Base-by-base conservation (phyloP, 2,797 vertebrate species). In the Garrulus glandarius region DNA sequence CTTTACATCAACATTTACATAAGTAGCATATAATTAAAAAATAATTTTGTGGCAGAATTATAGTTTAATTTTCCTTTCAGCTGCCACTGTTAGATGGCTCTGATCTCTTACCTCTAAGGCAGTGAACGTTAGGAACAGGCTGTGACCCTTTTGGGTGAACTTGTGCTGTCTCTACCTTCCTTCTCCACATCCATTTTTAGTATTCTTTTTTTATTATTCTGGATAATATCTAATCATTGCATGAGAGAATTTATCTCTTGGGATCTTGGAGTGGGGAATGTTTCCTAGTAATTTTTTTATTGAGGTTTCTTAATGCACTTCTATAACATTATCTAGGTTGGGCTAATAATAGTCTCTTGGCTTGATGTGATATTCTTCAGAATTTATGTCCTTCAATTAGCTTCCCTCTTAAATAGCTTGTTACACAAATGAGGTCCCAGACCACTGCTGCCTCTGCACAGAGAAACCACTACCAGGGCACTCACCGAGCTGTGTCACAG, bases 321-420 rank as follows among this genome's bases (percentile, higher is more conserved):
- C 95, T 97, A 32, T 97, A 95, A 94, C 89, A 87, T 95, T 85
- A 95, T 96, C 96, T 97, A 50, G 87, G 85, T 82, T 97, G 94
- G 71, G 75, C 95, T 97, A 97, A 96, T 92, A 97, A 97, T 97
- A 96, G 89, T 81, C 46, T 82, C 77, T 91, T 93, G 91, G 91
- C 94, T 91, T 84, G 85, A 96, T 56, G 68, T 88, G 84, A 81
- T 96, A 85, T 86, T 97, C 91, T 91, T 94, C 34, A 64, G 82
- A 84, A 95, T 97, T 97, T 96, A 56, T 90, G 74, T 88, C 53
- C 87, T 96, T 95, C 95, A 97, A 55, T 97, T 98, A 97, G 93
- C 87, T 97, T 96, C 52, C 79, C 75, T 96, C 55, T 82, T 86
- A 90, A 94, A 70, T 81, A 91, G 74, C 93, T 90, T 69, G 86